Conservation (phyloP, 2,113 vertebrate genomes). For the Semicossyphus pulcher region DNA sequence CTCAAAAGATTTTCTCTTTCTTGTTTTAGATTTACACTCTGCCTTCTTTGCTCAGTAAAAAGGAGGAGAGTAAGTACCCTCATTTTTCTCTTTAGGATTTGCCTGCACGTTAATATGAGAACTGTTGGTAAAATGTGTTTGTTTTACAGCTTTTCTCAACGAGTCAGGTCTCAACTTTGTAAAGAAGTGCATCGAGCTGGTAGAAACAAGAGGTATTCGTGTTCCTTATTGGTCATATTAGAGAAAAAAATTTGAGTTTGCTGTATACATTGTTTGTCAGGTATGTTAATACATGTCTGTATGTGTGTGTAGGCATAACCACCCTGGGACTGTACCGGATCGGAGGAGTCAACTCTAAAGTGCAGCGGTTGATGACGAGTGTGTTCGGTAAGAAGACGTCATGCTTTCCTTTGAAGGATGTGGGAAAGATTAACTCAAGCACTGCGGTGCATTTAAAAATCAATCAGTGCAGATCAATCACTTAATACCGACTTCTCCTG, state of each 20-base stretch:
- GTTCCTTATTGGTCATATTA: constrained; percentile 1
- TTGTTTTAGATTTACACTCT: constrained; percentile 93
- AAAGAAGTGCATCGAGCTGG: constrained; percentile 92
- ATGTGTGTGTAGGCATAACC: constrained; percentile 86
- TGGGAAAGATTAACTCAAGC: neutral
- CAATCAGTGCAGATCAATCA: constrained; percentile 4
- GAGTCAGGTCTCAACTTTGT: constrained; percentile 96
- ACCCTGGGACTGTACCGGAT: constrained; percentile 96
- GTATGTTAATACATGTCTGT: neutral
- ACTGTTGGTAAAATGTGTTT: neutral
- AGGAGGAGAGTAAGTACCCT: constrained; percentile 94
- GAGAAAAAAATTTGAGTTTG: no score
- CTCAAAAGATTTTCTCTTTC: neutral
- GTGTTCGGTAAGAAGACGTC: constrained; percentile 88
- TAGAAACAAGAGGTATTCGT: constrained; percentile 90
- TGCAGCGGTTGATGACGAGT: constrained; percentile 95
- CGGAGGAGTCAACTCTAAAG: constrained; percentile 98
- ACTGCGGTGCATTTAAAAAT: neutral
- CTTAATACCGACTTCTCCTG: constrained; percentile 19
- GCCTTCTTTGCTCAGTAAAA: constrained; percentile 96
- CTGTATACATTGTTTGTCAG: neutral
- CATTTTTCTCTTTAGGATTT: neutral
- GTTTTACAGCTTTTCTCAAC: constrained; percentile 91
- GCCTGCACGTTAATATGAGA: neutral
- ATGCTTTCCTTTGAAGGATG: neutral